Percentiles rank a stretch among this genome's conserved stretches.
These are phyloP conservation scores for Oconnorella tubifera DNA, from an alignment of 2,888 invertebrate species.

Conservation along the genomic window DNA sequence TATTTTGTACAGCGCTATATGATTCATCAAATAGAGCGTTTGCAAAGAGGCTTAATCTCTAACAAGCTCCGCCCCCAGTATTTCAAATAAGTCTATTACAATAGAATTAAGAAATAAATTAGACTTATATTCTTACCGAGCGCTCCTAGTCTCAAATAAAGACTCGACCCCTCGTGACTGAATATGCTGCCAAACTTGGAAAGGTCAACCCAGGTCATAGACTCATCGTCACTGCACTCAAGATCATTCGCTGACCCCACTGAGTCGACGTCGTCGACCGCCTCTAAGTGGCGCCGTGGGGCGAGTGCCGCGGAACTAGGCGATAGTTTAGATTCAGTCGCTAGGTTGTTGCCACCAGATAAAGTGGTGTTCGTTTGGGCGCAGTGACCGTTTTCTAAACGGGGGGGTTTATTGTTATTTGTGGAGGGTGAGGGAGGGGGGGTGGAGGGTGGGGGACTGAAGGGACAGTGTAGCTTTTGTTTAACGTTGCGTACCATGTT, in stretches of 20 bases:
- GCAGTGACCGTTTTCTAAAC: too few species aligned
- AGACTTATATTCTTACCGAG: too few species aligned
- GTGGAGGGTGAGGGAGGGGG: background rate
- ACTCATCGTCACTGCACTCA: background rate
- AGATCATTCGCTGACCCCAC: background rate
- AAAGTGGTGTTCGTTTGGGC: background rate
- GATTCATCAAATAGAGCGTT: too few species aligned
- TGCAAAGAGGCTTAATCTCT: too few species aligned
- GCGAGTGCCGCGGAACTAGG: background rate
- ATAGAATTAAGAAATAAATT: too few species aligned
- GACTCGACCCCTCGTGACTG: constrained; percentile 25
- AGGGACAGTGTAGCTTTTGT: background rate
- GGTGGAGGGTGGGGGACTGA: background rate
- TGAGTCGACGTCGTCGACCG: background rate
- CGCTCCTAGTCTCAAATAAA: constrained; percentile 27
- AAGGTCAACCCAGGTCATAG: constrained; percentile 20
- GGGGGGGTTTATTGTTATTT: too few species aligned
- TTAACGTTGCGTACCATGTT: background rate
- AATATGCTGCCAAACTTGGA: constrained; percentile 26
- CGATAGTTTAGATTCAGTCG: background rate
- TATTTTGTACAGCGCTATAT: too few species aligned
- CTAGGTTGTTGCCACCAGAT: background rate
- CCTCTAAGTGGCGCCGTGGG: background rate
- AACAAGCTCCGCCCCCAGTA: too few species aligned
- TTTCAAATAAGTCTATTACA: too few species aligned